These are phyloP conservation scores for Drosophila nr. perissopoda DNA, from an alignment of 2,888 invertebrate species.

Conservation along the genomic window DNA sequence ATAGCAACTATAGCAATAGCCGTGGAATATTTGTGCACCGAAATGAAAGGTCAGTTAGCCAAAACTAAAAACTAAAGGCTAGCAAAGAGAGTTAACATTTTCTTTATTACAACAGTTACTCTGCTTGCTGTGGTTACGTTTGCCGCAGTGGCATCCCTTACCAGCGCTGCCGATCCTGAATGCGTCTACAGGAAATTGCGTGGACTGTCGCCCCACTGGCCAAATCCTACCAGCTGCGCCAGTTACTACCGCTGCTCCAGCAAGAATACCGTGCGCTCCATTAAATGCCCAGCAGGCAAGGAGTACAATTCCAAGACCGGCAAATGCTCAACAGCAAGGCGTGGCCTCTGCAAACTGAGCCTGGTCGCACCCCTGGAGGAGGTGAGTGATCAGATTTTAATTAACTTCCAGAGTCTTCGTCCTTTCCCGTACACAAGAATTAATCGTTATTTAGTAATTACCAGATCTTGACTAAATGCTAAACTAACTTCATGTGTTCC, in stretches of 20 bases:
- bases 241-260: constrained; percentile 77
- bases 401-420: not conserved
- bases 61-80: not conserved
- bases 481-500: not conserved
- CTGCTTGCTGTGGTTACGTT: constrained; percentile 75
- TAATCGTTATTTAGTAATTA: not conserved
- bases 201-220: constrained; percentile 72
- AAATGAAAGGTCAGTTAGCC: constrained; percentile 67
- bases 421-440: not conserved
- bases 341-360: constrained; percentile 68
- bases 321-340: constrained; percentile 63
- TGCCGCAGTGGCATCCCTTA: constrained; percentile 63
- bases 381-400: constrained; percentile 27
- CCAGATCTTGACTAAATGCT: too few species aligned
- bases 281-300: constrained; percentile 73
- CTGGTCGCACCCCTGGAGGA: constrained; percentile 57
- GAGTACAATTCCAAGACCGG: constrained; percentile 74
- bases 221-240: constrained; percentile 73
- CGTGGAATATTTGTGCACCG: constrained; percentile 54
- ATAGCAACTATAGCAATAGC: constrained; percentile 55
- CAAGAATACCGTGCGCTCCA: constrained; percentile 63
- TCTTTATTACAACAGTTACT: constrained; percentile 52
- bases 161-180: constrained; percentile 75
- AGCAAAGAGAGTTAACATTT: not conserved
- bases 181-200: constrained; percentile 74